These are phyloP conservation scores for Lasioglossum leucozonium DNA, from an alignment of 2,888 invertebrate species.

Conservation along the genomic window DNA sequence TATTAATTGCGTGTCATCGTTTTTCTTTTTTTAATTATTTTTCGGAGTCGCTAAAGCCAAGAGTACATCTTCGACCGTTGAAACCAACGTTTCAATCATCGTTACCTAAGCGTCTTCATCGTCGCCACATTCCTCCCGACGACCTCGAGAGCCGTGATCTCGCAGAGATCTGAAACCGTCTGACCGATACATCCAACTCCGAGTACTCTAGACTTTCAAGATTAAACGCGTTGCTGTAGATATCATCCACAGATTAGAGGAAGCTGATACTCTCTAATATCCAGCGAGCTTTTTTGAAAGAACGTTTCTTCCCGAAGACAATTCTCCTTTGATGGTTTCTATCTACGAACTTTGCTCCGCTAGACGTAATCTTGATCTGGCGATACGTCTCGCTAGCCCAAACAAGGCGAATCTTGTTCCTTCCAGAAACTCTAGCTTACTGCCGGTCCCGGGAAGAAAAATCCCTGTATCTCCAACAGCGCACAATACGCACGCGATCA, in stretches of 20 bases:
- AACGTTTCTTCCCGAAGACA: conserved; percentile 1
- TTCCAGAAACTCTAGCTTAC: not conserved
- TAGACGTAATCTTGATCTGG: not conserved
- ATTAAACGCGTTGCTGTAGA: not conserved
- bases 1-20: not conserved
- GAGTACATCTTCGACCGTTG: not conserved
- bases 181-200: not conserved
- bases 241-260: not conserved
- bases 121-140: not conserved
- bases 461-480: not conserved
- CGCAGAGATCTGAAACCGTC: not conserved
- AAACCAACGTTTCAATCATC: not conserved
- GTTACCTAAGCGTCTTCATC: not conserved
- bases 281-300: not conserved
- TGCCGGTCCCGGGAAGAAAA: not conserved
- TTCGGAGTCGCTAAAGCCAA: not conserved
- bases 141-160: not conserved
- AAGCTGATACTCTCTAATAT: conserved; percentile 7
- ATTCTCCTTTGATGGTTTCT: conserved; percentile 1
- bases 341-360: not conserved
- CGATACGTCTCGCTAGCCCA: not conserved
- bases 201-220: not conserved
- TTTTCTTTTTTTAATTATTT: not conserved
- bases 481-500: not conserved
- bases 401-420: conserved; percentile 1